phyloP scores from a whole-genome alignment of 2,888 invertebrate species.

The Cheilosia soror region DNA sequence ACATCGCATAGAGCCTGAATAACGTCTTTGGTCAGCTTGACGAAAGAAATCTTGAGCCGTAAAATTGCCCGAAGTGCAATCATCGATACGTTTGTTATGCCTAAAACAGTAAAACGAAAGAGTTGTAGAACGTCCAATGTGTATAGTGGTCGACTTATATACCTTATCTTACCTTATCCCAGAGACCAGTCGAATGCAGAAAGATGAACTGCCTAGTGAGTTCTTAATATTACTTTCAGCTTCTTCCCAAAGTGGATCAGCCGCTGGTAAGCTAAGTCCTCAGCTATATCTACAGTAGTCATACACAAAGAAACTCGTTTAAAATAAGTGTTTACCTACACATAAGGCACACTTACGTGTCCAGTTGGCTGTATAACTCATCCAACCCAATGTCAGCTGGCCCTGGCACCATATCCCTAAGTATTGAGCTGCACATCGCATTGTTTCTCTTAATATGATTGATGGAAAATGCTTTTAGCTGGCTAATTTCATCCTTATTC shows the following conservation, averaged over 20 bases:
- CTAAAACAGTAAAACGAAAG: slow-evolving; percentile 36
- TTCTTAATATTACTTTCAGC: slow-evolving; percentile 81
- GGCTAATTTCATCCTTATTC: slow-evolving; percentile 85
- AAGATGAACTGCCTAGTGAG: slow-evolving; percentile 90
- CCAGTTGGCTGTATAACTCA: slow-evolving; percentile 80
- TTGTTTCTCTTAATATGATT: slow-evolving; percentile 88
- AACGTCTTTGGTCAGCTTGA: slow-evolving; percentile 88
- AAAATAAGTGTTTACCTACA: neutral
- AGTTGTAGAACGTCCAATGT: too few relatives aligned
- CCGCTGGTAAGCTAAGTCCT: slow-evolving; percentile 92
- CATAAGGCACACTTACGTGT: slow-evolving; percentile 76
- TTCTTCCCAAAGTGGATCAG: slow-evolving; percentile 89
- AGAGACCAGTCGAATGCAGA: slow-evolving; percentile 88
- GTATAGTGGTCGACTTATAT: slow-evolving; percentile 46
- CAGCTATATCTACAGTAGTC: slow-evolving; percentile 88
- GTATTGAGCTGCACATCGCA: slow-evolving; percentile 83
- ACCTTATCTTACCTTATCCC: slow-evolving; percentile 86
- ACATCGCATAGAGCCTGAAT: slow-evolving; percentile 86
- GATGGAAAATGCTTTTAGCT: slow-evolving; percentile 91
- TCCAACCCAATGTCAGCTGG: slow-evolving; percentile 77
- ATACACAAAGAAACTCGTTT: slow-evolving; percentile 82
- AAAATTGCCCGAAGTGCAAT: slow-evolving; percentile 84
- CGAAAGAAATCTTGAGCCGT: slow-evolving; percentile 90
- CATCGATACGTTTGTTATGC: slow-evolving; percentile 84
- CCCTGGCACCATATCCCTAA: slow-evolving; percentile 84